A percentile compares a stretch with the other conserved stretches of the same genome.
phyloP scores from a whole-genome alignment of 2,113 vertebrate species.

The Cinclus mexicanus region DNA sequence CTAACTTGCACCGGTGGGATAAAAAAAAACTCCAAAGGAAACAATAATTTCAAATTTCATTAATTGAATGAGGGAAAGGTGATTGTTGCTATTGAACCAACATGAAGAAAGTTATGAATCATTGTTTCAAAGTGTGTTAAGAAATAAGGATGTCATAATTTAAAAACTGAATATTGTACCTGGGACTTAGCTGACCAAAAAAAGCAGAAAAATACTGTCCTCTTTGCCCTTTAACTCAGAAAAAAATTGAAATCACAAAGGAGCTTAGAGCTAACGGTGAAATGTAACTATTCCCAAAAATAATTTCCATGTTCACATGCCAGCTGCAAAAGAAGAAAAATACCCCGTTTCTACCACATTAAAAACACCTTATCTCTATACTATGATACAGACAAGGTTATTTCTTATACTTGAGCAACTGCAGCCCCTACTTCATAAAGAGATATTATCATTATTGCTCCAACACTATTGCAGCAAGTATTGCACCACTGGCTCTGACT shows the following conservation, averaged over 20 bases:
- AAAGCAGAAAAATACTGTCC: background rate
- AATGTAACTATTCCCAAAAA: background rate
- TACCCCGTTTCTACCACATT: background rate
- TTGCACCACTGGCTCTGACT: background rate
- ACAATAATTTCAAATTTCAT: background rate
- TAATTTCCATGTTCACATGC: background rate
- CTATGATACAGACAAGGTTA: background rate
- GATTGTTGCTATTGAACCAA: background rate
- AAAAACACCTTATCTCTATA: background rate
- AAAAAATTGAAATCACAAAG: background rate
- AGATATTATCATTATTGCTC: background rate
- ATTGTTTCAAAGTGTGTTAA: background rate
- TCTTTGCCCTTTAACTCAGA: background rate
- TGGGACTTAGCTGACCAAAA: background rate
- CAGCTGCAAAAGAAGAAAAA: background rate
- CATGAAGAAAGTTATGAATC: background rate
- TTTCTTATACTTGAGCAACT: background rate
- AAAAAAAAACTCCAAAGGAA: background rate
- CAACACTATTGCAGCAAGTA: background rate
- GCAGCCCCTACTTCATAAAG: background rate
- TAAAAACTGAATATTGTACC: background rate
- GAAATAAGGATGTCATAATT: background rate
- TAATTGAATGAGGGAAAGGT: background rate
- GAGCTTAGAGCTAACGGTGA: background rate
- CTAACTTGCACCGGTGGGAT: background rate